Evolutionary conservation across 1,140 invertebrate species (phyloP).

Genomic region (Andricus grossulariae): DNA sequence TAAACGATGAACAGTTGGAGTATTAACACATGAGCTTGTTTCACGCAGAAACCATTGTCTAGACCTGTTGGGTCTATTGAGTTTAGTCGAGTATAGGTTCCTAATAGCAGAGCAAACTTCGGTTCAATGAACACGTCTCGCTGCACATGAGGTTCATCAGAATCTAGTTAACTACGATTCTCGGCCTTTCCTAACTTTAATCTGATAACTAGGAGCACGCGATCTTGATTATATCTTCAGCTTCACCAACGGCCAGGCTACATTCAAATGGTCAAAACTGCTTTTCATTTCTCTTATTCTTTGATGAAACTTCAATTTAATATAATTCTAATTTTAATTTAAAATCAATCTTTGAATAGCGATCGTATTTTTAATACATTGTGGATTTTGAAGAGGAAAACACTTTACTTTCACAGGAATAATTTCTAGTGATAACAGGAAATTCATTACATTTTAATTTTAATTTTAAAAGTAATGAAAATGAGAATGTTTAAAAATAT

Average conservation of each 20-base stretch:
- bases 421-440: no score
- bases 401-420: no score
- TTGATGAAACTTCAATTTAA: no score
- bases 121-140: conserved; percentile 45
- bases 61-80: conserved; percentile 3
- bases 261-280: no score
- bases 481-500: no score
- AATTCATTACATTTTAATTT: no score
- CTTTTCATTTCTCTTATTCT: no score
- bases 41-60: neutral
- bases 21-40: neutral
- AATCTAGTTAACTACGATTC: conserved; percentile 61
- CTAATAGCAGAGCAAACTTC: conserved; percentile 47
- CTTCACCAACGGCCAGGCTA: neutral
- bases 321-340: no score
- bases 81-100: neutral
- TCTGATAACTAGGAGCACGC: conserved; percentile 69
- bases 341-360: no score
- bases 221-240: conserved; percentile 70
- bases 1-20: neutral
- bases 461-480: no score
- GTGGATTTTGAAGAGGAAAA: no score
- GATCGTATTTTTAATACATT: no score
- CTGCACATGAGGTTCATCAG: conserved; percentile 54
- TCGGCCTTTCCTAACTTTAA: conserved; percentile 65